A percentile compares a stretch with the other conserved stretches of the same genome.
Conservation (phyloP, 2,797 vertebrate species). For the Synanceia verrucosa region DNA sequence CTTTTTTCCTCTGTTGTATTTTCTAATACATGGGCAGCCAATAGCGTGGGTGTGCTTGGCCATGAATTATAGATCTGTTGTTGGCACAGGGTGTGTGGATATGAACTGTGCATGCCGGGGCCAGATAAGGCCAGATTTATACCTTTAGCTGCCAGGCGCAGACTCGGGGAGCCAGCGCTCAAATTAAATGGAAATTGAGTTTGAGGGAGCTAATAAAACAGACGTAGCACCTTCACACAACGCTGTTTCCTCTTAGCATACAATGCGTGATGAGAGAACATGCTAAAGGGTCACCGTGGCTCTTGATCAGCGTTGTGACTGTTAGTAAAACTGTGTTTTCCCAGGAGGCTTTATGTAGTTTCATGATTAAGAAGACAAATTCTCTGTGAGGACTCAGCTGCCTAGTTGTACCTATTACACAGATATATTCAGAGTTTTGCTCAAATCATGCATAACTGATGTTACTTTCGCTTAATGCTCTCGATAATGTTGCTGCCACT, state of each 20-base stretch:
- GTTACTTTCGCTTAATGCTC: slow-evolving; percentile 5
- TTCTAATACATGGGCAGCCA: slow-evolving; percentile 80
- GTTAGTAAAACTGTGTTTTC: slow-evolving; percentile 18
- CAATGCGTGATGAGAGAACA: slow-evolving; percentile 58
- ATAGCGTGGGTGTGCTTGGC: slow-evolving; percentile 81
- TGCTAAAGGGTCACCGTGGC: slow-evolving; percentile 26
- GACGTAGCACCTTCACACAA: slow-evolving; percentile 64
- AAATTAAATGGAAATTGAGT: slow-evolving; percentile 88
- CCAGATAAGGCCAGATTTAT: slow-evolving; percentile 89
- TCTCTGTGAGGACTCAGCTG: slow-evolving; percentile 21
- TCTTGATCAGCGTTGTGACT: slow-evolving; percentile 51
- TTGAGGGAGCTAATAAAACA: slow-evolving; percentile 84
- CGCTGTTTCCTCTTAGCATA: slow-evolving; percentile 65
- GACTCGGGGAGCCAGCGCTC: slow-evolving; percentile 78
- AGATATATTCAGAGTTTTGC: slow-evolving; percentile 38
- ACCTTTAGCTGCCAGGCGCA: slow-evolving; percentile 83
- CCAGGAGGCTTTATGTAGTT: slow-evolving; percentile 4
- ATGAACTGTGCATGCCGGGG: slow-evolving; percentile 85
- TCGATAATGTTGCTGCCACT: slow-evolving; percentile 17
- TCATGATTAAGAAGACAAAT: slow-evolving; percentile 39
- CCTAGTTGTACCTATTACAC: slow-evolving; percentile 25
- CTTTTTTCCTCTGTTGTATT: slow-evolving; percentile 74
- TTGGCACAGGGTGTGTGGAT: slow-evolving; percentile 81
- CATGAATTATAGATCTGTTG: slow-evolving; percentile 88
- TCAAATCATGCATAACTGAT: slow-evolving; percentile 10